phyloP scores from a whole-genome alignment of 2,888 invertebrate species.

The Agonopterix subpropinquella region DNA sequence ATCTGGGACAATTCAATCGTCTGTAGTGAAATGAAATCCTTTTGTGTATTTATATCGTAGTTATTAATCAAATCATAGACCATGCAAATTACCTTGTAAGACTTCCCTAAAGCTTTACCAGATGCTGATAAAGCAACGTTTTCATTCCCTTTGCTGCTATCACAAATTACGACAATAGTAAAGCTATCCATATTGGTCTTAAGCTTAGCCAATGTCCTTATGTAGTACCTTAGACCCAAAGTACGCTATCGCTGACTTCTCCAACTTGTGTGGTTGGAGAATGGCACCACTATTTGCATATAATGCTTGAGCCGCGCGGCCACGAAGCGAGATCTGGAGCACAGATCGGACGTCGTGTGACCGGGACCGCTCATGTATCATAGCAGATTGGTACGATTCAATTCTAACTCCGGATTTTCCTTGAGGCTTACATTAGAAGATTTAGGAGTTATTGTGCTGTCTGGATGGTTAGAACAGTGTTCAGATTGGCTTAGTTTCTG shows the following conservation, averaged over 20 bases:
- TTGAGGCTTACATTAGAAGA: slow-evolving; percentile 1
- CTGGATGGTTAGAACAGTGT: no score
- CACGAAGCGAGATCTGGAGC: slow-evolving; percentile 63
- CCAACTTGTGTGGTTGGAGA: slow-evolving; percentile 39
- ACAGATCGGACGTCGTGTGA: slow-evolving; percentile 50
- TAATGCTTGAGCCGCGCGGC: slow-evolving; percentile 55
- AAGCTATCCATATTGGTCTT: slow-evolving; percentile 7
- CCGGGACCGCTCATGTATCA: slow-evolving; percentile 37
- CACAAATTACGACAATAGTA: slow-evolving; percentile 5
- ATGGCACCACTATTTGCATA: slow-evolving; percentile 55
- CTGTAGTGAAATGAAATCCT: no score
- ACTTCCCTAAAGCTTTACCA: no score
- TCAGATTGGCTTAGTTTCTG: not conserved
- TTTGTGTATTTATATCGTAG: not conserved
- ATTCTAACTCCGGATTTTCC: slow-evolving; percentile 23
- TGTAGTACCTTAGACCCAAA: not conserved
- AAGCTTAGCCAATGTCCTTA: slow-evolving; percentile 7
- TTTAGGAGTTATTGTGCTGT: not conserved
- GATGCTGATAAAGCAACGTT: no score
- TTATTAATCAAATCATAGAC: no score
- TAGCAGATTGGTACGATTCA: slow-evolving; percentile 36
- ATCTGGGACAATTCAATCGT: no score
- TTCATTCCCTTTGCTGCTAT: not conserved
- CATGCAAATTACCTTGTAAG: no score
- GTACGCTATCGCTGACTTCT: slow-evolving; percentile 37